Evolutionary conservation across 2,113 vertebrate species (phyloP).

Genomic region (Carassius gibelio): DNA sequence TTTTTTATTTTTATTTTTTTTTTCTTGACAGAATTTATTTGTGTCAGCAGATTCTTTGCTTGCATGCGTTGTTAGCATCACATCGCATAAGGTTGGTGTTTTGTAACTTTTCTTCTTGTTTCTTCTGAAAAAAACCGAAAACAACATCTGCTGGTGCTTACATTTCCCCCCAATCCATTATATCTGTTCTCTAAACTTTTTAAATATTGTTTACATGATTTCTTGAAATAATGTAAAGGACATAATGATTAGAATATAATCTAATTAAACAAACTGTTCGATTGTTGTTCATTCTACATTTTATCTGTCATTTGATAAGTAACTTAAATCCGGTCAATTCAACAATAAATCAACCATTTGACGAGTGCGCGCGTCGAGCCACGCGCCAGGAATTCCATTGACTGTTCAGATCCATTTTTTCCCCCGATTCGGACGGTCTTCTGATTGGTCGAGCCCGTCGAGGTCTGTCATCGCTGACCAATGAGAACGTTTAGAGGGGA

Average conservation of each 20-base stretch:
- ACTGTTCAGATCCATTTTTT: slow-evolving; percentile 44
- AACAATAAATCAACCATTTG: background rate
- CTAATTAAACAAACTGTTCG: background rate
- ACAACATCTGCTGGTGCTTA: background rate
- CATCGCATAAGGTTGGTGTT: background rate
- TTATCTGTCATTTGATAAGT: background rate
- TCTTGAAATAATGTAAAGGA: background rate
- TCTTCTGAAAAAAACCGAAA: background rate
- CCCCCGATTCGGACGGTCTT: slow-evolving; percentile 55
- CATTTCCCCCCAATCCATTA: background rate
- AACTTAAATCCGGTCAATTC: background rate
- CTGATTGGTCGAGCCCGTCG: slow-evolving; percentile 62
- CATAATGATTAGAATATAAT: background rate
- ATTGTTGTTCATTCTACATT: background rate
- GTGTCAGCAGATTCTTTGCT: background rate
- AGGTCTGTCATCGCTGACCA: background rate
- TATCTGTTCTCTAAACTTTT: background rate
- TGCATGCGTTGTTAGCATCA: background rate
- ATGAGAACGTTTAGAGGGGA: slow-evolving; percentile 50
- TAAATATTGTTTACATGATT: background rate
- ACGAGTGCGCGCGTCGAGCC: background rate
- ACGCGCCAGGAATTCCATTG: slow-evolving; percentile 58
- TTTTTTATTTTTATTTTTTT: background rate
- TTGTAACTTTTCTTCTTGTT: background rate
- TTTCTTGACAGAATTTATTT: background rate